Evolutionary conservation across 2,797 vertebrate species (phyloP).

Genomic region (Anguilla anguilla): DNA sequence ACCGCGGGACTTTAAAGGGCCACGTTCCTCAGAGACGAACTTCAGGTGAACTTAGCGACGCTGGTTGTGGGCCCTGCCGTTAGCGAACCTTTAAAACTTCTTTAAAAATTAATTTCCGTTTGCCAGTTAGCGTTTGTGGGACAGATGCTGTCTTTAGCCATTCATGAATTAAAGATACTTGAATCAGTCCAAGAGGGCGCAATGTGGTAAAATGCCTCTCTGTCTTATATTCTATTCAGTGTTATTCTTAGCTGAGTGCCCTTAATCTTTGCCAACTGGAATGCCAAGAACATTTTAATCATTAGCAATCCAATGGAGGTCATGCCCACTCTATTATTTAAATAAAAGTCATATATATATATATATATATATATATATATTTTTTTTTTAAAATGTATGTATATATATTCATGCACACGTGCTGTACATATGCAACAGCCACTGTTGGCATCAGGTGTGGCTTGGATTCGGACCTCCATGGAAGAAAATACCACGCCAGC

Average conservation of each 20-base stretch:
- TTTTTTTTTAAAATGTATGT: too few species aligned
- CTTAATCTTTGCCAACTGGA: background rate
- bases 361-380: too few species aligned
- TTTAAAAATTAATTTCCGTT: constrained; percentile 67
- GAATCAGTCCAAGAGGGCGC: constrained; percentile 58
- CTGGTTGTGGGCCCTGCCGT: background rate
- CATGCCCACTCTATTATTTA: too few species aligned
- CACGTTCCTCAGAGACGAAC: background rate
- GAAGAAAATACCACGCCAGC: too few species aligned
- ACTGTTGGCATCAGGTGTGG: too few species aligned
- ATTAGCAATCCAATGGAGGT: too few species aligned
- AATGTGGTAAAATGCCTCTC: background rate
- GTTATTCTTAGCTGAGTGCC: background rate
- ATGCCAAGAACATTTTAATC: constrained; percentile 32
- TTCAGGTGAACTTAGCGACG: background rate
- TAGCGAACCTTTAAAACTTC: background rate
- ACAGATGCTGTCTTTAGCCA: constrained; percentile 62
- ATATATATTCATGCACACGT: too few species aligned
- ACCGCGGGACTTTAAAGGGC: background rate
- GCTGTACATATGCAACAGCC: too few species aligned
- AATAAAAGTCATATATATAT: too few species aligned
- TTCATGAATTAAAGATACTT: constrained; percentile 60
- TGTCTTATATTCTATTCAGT: background rate
- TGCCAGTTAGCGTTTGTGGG: constrained; percentile 57
- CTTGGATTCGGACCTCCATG: too few species aligned